phyloP scores from a whole-genome alignment of 1,140 invertebrate species.

The Notospermus geniculatus region DNA sequence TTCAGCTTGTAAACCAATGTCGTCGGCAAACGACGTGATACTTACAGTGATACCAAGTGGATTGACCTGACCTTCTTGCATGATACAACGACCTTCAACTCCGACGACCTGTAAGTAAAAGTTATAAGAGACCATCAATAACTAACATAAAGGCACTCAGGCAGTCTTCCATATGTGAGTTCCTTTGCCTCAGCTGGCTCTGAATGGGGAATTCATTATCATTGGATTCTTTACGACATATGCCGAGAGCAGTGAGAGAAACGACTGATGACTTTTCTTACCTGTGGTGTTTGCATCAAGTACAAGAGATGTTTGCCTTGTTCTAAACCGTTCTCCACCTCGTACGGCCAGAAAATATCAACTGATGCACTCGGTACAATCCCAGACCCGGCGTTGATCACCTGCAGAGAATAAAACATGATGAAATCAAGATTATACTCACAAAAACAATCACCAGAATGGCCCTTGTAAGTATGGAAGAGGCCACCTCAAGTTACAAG shows the following conservation, averaged over 20 bases:
- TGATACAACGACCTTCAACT: background rate
- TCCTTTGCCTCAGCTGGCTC: too few relatives aligned
- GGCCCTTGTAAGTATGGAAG: background rate
- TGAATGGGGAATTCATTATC: too few relatives aligned
- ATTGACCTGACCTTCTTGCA: background rate
- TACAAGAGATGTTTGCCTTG: conserved; percentile 89
- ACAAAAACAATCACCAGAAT: background rate
- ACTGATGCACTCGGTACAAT: conserved; percentile 74
- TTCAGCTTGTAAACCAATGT: too few relatives aligned
- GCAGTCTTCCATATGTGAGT: too few relatives aligned
- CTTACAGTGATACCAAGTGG: background rate
- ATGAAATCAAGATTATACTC: background rate
- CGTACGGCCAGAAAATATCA: conserved; percentile 84
- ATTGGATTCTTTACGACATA: background rate
- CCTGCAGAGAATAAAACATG: conserved; percentile 34
- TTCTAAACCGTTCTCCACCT: conserved; percentile 72
- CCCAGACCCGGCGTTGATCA: conserved; percentile 81
- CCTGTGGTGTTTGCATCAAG: conserved; percentile 73
- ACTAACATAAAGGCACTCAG: too few relatives aligned
- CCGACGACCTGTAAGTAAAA: background rate
- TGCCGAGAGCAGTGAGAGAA: background rate
- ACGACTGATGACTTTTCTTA: too few relatives aligned
- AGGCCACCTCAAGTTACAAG: too few relatives aligned
- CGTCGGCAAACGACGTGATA: background rate
- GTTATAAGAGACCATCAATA: background rate